Evolutionary conservation across 2,888 invertebrate genomes (phyloP), one percentile per base, ranked within the genome.

Genomic region (Ennomos fuscantarius): DNA sequence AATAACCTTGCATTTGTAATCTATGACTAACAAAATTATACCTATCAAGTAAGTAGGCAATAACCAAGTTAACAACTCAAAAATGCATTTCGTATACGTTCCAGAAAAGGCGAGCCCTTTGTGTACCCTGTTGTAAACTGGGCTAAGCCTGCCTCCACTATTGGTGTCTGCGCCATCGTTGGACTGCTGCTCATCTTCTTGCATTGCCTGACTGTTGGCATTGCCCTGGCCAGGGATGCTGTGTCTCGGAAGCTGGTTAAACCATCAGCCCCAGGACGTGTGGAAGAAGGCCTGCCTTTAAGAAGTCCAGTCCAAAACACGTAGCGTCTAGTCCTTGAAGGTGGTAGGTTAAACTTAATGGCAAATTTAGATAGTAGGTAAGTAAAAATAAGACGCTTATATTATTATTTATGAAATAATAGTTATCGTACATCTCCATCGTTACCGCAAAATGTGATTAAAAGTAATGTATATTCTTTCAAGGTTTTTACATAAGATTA

Each of bases 101-200:
- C 49, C 84, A 95, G 95, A 64, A 85, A 93, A 60, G 95, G 95
- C 35, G 85, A 94, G 57, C 93, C 92, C 34, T 95, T 93, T 78
- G 95, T 97, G 62, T 97, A 97, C 81, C 93, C 95, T 24, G 94
- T 96, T 55, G 85, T 97, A 58, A 93, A 97, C 84, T 97, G 97
- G 97, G 89, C 93, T 32, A 93, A 75, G 1, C 95, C 96, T 0
- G 93, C 93, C 8, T 81, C 86, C 32, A 94, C 96, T 0, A 76
- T 93, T 9, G 84, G 93, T 8, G 93, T 95, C 10, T 94, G 95
- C 52, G 75, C 93, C 0, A 90, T 94, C 37, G 95, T 95, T n/a
- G 92, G 94, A 0, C 72, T 94, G 1, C 93, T 96, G 65, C 87
- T 96, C 8, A 76, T 94, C 8, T 62, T 93, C 11, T 84, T 96